phyloP scores from a whole-genome alignment of 2,888 invertebrate genomes.

The Agriopis aurantiaria region DNA sequence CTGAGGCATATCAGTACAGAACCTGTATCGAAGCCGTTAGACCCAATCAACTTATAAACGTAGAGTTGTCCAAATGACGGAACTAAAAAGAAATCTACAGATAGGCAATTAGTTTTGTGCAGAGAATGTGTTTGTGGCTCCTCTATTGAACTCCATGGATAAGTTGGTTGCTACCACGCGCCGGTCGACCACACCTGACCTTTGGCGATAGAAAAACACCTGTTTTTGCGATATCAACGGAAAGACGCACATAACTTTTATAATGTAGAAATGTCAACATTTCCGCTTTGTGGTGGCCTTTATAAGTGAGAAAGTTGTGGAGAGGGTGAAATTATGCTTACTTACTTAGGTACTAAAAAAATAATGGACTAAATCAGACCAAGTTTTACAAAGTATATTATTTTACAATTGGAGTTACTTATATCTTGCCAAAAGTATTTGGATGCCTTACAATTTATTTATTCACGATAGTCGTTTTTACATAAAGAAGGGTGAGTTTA shows the following conservation, averaged over 20 bases:
- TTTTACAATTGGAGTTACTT: no score
- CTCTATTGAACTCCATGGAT: neutral
- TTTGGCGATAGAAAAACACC: slow-evolving; percentile 66
- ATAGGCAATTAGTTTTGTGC: neutral
- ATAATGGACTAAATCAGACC: no score
- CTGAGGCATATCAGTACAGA: slow-evolving; percentile 39
- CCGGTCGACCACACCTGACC: slow-evolving; percentile 71
- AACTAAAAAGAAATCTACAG: neutral
- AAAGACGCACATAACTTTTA: slow-evolving; percentile 72
- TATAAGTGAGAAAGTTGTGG: slow-evolving; percentile 48
- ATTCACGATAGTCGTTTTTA: no score
- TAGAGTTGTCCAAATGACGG: neutral
- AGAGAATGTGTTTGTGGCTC: neutral
- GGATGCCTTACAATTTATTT: no score
- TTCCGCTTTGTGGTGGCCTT: slow-evolving; percentile 72
- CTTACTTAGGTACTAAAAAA: no score
- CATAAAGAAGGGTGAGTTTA: no score
- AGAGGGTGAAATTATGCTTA: slow-evolving; percentile 35
- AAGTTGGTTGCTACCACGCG: slow-evolving; percentile 33
- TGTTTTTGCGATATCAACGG: slow-evolving; percentile 74
- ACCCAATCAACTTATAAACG: slow-evolving; percentile 22
- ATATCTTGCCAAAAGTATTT: no score
- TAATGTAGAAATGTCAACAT: slow-evolving; percentile 79
- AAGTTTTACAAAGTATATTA: no score
- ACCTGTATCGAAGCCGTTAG: slow-evolving; percentile 50